Base-by-base conservation (phyloP, 2,797 vertebrate species). In the Cossypha caffra region DNA sequence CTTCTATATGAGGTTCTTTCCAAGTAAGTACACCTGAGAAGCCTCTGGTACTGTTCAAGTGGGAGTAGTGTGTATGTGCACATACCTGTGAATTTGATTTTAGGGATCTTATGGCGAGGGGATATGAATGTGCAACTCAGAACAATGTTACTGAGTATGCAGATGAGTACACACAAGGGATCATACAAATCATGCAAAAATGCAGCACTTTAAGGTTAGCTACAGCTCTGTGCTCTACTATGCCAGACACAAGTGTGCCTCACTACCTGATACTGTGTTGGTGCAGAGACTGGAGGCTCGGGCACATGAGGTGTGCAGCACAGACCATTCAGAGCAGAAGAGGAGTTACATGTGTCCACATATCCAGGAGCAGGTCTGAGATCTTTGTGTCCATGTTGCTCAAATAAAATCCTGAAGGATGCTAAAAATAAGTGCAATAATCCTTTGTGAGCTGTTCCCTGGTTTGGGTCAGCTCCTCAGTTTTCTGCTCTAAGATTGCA, bases 141-240 rank as follows among this genome's bases (percentile, higher is more conserved):
- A 28, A 40, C 24, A 58, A 33, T 43, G 67, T 88, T 95, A 78
- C 63, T 47, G 76, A 83, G 43, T 80, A 63, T 40, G 67, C 57
- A 38, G 55, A 11, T 69, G 66, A n/a, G 52, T 48, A 33, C 45
- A 29, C 54, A 68, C 92, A 78, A 95, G 78, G 83, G 2, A 26
- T 66, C 10, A 37, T 64, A 59, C 73, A 93, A 93, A 77, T 86
- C 76, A 33, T 88, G 55, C 83, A 92, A 73, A 64, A 78, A 72
- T 15, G 28, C 69, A 91, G 93, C 91, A 87, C 86, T 90, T 87
- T 59, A 84, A 88, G 48, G 78, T 77, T 35, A 83, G 35, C 80
- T 86, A 15, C 54, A 72, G 21, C 71, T 73, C 43, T 58, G 40
- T 48, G 63, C 72, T 33, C 43, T 63, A 1, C 83, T 43, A 0